A percentile compares a stretch with the other conserved stretches of the same genome.
Evolutionary conservation across 2,888 invertebrate genomes (phyloP).

Genomic region (Chaetogeoica ovagalla): DNA sequence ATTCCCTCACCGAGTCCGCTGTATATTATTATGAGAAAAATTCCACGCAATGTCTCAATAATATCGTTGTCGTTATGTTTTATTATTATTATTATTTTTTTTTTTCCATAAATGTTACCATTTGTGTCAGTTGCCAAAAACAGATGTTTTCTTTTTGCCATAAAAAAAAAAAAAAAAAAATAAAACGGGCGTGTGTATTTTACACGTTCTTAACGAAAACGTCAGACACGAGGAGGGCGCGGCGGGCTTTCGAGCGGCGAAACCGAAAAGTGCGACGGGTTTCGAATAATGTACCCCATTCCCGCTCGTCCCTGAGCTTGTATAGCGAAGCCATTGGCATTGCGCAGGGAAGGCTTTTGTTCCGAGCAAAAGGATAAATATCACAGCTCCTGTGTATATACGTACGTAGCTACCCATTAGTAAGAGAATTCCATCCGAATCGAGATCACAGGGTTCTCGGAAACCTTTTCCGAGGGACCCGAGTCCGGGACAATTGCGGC

Average conservation of each 20-base stretch:
- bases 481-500: conserved; percentile 1
- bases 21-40: too few relatives aligned
- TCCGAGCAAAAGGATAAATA: conserved; percentile 15
- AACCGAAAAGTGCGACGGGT: neutral
- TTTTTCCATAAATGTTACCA: neutral
- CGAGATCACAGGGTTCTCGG: conserved; percentile 15
- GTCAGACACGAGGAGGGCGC: neutral
- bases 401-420: conserved; percentile 14
- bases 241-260: neutral
- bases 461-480: neutral
- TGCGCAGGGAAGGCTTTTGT: neutral
- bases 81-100: neutral
- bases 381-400: neutral
- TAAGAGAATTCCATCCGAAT: conserved; percentile 7
- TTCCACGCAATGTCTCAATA: neutral
- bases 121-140: conserved; percentile 7
- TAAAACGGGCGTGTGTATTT: neutral
- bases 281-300: neutral
- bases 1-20: too few relatives aligned
- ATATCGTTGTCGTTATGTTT: neutral
- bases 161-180: neutral
- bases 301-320: too few relatives aligned
- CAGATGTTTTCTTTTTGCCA: neutral
- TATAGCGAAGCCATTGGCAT: conserved; percentile 27
- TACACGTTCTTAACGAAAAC: neutral